These are phyloP conservation scores for Triplophysa tibetana DNA, from an alignment of 2,113 vertebrate genomes.

Conservation along the genomic window DNA sequence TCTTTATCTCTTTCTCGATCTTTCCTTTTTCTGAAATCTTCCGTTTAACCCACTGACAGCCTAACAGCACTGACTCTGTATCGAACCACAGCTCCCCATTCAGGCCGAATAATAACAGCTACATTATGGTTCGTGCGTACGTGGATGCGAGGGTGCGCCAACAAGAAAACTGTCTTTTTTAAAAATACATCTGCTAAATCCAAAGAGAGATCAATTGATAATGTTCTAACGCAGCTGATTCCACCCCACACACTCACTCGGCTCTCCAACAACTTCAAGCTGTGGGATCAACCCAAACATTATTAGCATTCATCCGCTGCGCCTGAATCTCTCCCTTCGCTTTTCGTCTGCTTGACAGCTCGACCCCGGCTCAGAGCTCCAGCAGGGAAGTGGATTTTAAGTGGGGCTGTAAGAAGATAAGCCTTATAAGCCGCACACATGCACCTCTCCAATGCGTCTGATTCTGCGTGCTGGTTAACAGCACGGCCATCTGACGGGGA, in stretches of 20 bases:
- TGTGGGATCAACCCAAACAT: conserved; percentile 35
- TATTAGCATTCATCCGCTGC: conserved; percentile 28
- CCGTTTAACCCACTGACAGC: conserved; percentile 29
- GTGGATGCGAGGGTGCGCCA: background rate
- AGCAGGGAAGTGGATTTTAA: conserved; percentile 34
- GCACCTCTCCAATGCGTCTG: conserved; percentile 24
- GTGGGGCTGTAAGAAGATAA: conserved; percentile 41
- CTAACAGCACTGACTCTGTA: conserved; percentile 8
- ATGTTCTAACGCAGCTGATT: background rate
- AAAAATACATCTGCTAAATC: conserved; percentile 11
- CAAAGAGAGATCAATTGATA: background rate
- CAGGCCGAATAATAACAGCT: conserved; percentile 38
- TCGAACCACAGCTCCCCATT: conserved; percentile 34
- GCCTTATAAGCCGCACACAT: conserved; percentile 42
- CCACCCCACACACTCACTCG: conserved; percentile 27
- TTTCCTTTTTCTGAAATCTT: conserved; percentile 11
- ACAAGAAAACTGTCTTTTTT: background rate
- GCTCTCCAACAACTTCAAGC: conserved; percentile 11
- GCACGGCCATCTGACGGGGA: conserved; percentile 25
- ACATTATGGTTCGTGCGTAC: background rate
- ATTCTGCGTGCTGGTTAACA: background rate
- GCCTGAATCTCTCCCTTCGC: conserved; percentile 14
- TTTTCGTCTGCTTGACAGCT: conserved; percentile 24
- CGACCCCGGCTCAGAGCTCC: conserved; percentile 25
- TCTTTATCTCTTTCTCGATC: conserved; percentile 24